Evolutionary conservation across 2,888 invertebrate species (phyloP).

Genomic region (Ornithoptera alexandrae): DNA sequence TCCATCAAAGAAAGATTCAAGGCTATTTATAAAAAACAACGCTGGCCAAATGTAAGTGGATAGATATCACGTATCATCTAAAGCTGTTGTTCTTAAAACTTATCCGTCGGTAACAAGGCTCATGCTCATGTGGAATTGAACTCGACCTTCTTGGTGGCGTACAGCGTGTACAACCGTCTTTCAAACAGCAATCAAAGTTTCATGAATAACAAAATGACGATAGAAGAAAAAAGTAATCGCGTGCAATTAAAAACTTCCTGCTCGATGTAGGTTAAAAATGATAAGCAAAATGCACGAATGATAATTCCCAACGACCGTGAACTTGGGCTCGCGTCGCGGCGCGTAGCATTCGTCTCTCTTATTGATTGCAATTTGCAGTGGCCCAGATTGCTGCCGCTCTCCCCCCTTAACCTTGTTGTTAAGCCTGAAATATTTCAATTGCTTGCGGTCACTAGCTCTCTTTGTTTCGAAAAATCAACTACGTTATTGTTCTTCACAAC

Average conservation of each 20-base stretch:
- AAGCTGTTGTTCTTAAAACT: no score
- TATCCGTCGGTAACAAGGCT: no score
- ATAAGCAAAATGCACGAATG: constrained; percentile 3
- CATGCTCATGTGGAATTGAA: no score
- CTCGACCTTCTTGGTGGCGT: no score
- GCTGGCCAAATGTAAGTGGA: no score
- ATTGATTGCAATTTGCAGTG: constrained; percentile 37
- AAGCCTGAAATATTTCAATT: constrained; percentile 29
- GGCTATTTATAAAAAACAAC: no score
- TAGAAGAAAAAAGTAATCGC: background rate
- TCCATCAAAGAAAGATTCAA: no score
- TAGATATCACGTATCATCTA: no score
- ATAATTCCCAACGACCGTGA: constrained; percentile 33
- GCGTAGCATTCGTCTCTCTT: constrained; percentile 32
- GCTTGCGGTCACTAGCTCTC: constrained; percentile 11
- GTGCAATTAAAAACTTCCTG: background rate
- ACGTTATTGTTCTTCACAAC: background rate
- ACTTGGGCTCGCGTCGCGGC: constrained; percentile 32
- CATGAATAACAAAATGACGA: no score
- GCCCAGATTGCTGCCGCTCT: constrained; percentile 33
- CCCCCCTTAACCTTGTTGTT: constrained; percentile 31
- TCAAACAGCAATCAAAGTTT: no score
- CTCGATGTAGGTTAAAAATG: background rate
- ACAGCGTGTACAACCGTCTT: no score
- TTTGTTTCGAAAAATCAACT: constrained; percentile 8